Conservation (phyloP, 2,797 vertebrate genomes). For the Lacerta viridis region DNA sequence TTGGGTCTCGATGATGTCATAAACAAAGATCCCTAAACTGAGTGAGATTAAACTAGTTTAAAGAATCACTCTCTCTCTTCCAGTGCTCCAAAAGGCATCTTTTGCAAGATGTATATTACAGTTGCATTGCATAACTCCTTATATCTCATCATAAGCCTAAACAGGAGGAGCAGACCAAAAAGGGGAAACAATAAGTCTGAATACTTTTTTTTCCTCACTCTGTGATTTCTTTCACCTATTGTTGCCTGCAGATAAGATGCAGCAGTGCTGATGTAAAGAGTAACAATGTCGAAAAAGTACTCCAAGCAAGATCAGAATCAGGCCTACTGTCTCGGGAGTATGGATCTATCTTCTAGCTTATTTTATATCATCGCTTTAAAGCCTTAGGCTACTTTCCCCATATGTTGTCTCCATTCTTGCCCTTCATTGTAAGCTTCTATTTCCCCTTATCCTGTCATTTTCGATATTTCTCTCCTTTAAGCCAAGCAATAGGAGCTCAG, state of each 20-base stretch:
- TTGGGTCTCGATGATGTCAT: background rate
- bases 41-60: constrained; percentile 14
- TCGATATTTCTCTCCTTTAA: constrained; percentile 60
- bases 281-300: background rate
- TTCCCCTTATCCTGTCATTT: constrained; percentile 62
- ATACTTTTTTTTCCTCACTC: background rate
- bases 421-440: constrained; percentile 58
- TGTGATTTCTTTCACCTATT: constrained; percentile 23
- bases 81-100: background rate
- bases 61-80: background rate
- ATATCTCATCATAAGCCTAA: constrained; percentile 13
- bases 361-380: constrained; percentile 54
- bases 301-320: constrained; percentile 24
- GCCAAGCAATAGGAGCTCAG: constrained; percentile 54
- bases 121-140: background rate
- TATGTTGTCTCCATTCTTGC: constrained; percentile 41
- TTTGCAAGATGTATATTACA: constrained; percentile 13
- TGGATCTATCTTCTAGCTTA: constrained; percentile 27
- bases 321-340: constrained; percentile 8
- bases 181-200: background rate
- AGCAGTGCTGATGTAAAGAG: constrained; percentile 29
- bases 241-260: constrained; percentile 34
- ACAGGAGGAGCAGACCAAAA: background rate
- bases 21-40: background rate
- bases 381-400: constrained; percentile 40